Percentiles rank a stretch among this genome's conserved stretches.
phyloP scores from a whole-genome alignment of 1,140 invertebrate genomes.

The Acyrthosiphon pisum region DNA sequence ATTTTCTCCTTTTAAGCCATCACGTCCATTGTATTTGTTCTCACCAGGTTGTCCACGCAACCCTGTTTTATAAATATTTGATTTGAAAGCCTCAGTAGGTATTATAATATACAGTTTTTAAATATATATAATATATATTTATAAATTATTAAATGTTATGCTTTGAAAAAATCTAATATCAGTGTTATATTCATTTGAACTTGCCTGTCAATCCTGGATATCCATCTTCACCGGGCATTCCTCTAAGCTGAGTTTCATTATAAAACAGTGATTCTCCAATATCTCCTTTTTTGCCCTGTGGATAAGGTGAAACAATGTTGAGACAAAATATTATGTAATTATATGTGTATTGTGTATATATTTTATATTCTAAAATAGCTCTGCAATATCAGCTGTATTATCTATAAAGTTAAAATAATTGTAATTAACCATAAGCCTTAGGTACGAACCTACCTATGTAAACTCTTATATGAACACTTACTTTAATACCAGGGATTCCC shows the following conservation, averaged over 20 bases:
- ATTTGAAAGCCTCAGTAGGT: not conserved
- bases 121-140: not conserved
- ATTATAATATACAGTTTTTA: not conserved
- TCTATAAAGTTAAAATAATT: not conserved
- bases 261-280: slow-evolving; percentile 60
- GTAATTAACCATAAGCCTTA: not conserved
- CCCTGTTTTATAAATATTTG: slow-evolving; percentile 60
- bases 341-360: not conserved
- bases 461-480: slow-evolving; percentile 60
- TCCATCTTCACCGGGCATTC: slow-evolving; percentile 62
- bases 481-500: slow-evolving; percentile 64
- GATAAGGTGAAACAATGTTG: slow-evolving; percentile 56
- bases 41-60: slow-evolving; percentile 66
- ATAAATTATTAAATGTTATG: not conserved
- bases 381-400: not conserved
- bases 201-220: slow-evolving; percentile 66
- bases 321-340: slow-evolving; percentile 56
- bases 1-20: slow-evolving; percentile 66
- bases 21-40: slow-evolving; percentile 66
- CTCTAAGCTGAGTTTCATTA: slow-evolving; percentile 52
- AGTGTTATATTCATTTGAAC: not conserved
- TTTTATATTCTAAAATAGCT: not conserved
- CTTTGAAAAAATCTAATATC: not conserved
- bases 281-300: slow-evolving; percentile 61
- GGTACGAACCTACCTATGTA: not conserved